phyloP scores from a whole-genome alignment of 2,797 vertebrate genomes.

The Apogon hyalosoma region DNA sequence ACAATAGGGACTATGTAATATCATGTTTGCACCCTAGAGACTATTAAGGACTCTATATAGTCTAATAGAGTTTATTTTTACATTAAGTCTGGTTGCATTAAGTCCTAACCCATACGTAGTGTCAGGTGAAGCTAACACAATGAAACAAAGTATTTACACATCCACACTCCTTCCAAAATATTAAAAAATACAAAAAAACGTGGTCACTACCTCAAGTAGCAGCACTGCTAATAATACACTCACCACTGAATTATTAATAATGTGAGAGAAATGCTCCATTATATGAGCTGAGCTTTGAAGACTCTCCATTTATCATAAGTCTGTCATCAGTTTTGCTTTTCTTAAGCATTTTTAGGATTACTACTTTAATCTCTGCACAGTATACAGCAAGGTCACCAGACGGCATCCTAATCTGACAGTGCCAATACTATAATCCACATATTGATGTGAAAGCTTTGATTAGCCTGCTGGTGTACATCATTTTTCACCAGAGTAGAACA shows the following conservation, averaged over 20 bases:
- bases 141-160: too few species aligned
- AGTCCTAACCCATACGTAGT: too few species aligned
- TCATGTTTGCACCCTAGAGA: not conserved
- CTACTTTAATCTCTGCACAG: slow-evolving; percentile 36
- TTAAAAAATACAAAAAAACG: not conserved
- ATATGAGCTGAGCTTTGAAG: slow-evolving; percentile 11
- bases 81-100: not conserved
- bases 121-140: too few species aligned
- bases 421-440: slow-evolving; percentile 35
- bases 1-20: not conserved
- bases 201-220: not conserved
- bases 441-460: slow-evolving; percentile 32
- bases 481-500: not conserved
- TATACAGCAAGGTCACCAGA: slow-evolving; percentile 38
- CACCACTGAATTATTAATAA: not conserved
- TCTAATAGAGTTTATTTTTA: not conserved
- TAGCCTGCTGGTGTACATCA: slow-evolving; percentile 40
- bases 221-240: not conserved
- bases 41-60: not conserved
- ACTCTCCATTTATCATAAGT: not conserved
- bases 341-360: slow-evolving; percentile 10
- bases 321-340: slow-evolving; percentile 9
- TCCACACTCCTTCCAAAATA: too few species aligned
- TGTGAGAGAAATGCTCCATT: slow-evolving; percentile 1
- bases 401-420: slow-evolving; percentile 41